Conservation (phyloP, 2,888 invertebrate species). For the Acrocyrtus sp. region DNA sequence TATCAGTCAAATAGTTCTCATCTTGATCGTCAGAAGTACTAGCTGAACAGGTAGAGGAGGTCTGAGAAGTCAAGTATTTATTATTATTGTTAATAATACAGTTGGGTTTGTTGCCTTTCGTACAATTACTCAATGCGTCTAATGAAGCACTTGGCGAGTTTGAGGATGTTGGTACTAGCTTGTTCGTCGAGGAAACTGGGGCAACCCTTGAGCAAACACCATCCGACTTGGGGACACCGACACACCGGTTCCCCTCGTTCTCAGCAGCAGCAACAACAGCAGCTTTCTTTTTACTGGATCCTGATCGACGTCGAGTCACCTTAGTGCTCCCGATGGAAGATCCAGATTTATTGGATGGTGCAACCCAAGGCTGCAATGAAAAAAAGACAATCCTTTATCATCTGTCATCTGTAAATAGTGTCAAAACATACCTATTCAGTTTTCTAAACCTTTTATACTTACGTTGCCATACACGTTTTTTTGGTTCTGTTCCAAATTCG, state of each 20-base stretch:
- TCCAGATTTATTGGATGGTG: constrained; percentile 63
- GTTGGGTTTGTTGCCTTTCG: neutral
- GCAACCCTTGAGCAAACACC: constrained; percentile 64
- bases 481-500: constrained; percentile 64
- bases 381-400: too few relatives aligned
- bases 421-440: neutral
- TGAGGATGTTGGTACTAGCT: neutral
- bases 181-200: constrained; percentile 37
- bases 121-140: neutral
- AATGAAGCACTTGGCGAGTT: neutral
- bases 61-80: constrained; percentile 4
- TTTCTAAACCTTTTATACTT: neutral
- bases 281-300: constrained; percentile 49
- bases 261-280: too few relatives aligned
- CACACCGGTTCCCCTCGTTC: constrained; percentile 39
- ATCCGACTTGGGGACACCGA: constrained; percentile 49
- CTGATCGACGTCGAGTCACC: constrained; percentile 34
- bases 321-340: constrained; percentile 19
- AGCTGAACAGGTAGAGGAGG: constrained; percentile 18
- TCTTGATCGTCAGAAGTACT: constrained; percentile 27
- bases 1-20: constrained; percentile 15
- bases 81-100: constrained; percentile 11
- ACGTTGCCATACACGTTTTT: constrained; percentile 71
- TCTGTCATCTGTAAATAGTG: too few relatives aligned
- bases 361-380: constrained; percentile 53